Base-by-base conservation (phyloP, 2,888 invertebrate genomes). In the Eurytoma californica region DNA sequence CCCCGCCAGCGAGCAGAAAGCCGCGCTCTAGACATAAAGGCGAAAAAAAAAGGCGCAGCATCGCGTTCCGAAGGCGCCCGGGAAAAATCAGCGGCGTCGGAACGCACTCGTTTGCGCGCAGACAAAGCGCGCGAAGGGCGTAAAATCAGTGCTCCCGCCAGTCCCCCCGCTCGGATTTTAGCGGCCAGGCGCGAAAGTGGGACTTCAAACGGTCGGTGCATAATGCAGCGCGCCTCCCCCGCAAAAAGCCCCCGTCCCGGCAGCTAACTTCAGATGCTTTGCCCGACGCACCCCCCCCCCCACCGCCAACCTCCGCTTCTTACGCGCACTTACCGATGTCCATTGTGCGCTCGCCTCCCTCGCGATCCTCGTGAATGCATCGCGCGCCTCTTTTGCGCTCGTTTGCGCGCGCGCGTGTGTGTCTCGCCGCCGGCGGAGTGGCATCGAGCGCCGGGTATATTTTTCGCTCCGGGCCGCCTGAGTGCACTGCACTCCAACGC, bases 151-250 rank as follows among this genome's bases (percentile, higher is more conserved):
- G 39, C 39, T 7, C 39, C 18, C 18, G 20, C 12, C 16, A 18
- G 13, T 16, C 49, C 13, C 49, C 49, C 70, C 9, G 5, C 20
- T 20, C n/a, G 73, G 83, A 82, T 85, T 85, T 85, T 83, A 84
- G 82, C 82, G 82, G 81, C 81, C 77, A 80, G 82, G 82, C 81
- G 83, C 82, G 81, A 83, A 84, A 86, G 83, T 84, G 85, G 83
- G 84, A 88, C 88, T 88, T 88, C 88, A 88, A 88, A 88, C 87
- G 86, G 85, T 82, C 84, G 83, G 81, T 87, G 87, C 87, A 88
- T 88, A 88, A 88, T 88, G 88, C 88, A 87, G 85, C 83, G 75
- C n/a, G 39, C 16, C 9, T n/a, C 63, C 14, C 57, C 39, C 47
- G 24, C 68, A 68, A 75, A 75, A 75, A 68, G 75, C 75, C 60